Evolutionary conservation across 1,140 invertebrate species (phyloP).

Genomic region (Diachasma alloeum): DNA sequence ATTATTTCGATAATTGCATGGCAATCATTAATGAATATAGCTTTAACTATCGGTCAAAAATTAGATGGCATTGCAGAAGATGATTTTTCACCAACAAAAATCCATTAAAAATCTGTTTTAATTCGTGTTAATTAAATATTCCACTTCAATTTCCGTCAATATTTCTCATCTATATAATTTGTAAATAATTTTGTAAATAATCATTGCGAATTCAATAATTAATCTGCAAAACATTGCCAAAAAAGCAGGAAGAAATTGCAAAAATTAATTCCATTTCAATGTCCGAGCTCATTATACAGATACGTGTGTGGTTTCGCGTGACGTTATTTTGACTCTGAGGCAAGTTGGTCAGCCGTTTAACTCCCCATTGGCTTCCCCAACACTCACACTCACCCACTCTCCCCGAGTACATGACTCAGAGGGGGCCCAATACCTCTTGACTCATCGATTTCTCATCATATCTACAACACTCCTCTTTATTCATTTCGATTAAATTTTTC

Average conservation of each 20-base stretch:
- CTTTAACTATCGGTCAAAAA: too few relatives aligned
- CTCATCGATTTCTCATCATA: conserved; percentile 9
- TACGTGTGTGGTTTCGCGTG: neutral
- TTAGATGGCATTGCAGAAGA: too few relatives aligned
- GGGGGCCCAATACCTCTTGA: conserved; percentile 1
- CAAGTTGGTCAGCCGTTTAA: conserved; percentile 20
- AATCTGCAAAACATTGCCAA: neutral
- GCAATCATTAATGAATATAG: too few relatives aligned
- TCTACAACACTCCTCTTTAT: neutral
- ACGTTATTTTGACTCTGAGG: neutral
- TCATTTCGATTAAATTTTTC: neutral
- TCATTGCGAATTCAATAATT: neutral
- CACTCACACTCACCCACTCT: neutral
- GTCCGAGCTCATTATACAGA: neutral
- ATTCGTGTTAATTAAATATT: too few relatives aligned
- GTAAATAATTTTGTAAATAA: too few relatives aligned
- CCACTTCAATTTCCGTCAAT: too few relatives aligned
- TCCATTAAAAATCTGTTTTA: too few relatives aligned
- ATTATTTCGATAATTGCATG: too few relatives aligned
- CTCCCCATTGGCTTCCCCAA: conserved; percentile 12
- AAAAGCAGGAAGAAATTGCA: neutral
- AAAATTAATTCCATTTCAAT: neutral
- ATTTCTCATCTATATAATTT: too few relatives aligned
- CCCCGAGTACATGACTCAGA: neutral
- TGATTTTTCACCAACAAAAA: too few relatives aligned